Evolutionary conservation across 2,888 invertebrate species (phyloP).

Genomic region (Limenitis camilla): DNA sequence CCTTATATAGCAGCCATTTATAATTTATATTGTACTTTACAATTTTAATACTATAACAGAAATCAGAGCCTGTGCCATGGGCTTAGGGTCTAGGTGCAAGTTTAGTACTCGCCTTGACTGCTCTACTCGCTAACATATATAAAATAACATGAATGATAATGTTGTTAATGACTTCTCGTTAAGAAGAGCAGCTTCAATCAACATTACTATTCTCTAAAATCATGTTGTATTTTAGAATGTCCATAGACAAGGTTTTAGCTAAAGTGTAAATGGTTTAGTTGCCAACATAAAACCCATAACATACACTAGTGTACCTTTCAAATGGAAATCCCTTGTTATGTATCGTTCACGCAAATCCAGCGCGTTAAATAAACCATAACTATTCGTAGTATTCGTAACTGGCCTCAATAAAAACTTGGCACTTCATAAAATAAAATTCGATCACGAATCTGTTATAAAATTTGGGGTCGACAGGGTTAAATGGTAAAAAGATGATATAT

Average conservation of each 20-base stretch:
- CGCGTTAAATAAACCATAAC: conserved; percentile 67
- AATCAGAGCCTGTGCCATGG: no score
- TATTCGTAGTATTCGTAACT: conserved; percentile 38
- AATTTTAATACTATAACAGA: no score
- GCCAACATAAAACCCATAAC: conserved; percentile 6
- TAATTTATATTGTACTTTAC: no score
- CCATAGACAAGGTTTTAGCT: background rate
- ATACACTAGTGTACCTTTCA: conserved; percentile 13
- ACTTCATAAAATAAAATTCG: conserved; percentile 63
- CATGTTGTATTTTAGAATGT: no score
- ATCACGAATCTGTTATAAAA: conserved; percentile 48
- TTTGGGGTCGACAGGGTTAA: conserved; percentile 45
- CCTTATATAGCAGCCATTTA: conserved; percentile 18
- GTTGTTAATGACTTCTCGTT: no score
- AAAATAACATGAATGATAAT: no score
- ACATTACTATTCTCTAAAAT: no score
- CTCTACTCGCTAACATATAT: no score
- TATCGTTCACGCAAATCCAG: conserved; percentile 50
- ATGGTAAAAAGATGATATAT: conserved; percentile 17
- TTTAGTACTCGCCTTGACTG: no score
- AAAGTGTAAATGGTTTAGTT: background rate
- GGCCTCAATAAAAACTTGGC: conserved; percentile 56
- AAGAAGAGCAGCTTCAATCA: no score
- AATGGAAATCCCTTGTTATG: conserved; percentile 16
- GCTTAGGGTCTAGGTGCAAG: no score